A percentile compares a stretch with the other conserved stretches of the same genome.
Evolutionary conservation across 2,113 vertebrate species (phyloP).

Genomic region (Okapia johnstoni): DNA sequence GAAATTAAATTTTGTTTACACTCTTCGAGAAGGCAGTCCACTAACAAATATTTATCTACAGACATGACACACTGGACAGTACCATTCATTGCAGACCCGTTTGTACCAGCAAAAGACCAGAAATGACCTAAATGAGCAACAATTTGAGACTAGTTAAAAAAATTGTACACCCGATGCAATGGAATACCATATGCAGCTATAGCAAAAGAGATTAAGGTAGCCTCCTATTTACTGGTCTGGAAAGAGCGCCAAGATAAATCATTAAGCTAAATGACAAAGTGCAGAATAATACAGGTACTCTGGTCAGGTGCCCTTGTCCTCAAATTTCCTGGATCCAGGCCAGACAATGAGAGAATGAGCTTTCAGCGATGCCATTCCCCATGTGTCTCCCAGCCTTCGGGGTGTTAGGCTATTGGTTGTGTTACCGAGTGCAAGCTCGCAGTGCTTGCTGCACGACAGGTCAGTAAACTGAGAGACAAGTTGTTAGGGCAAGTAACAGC

Average conservation of each 20-base stretch:
- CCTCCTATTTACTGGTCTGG: not conserved
- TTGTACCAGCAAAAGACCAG: not conserved
- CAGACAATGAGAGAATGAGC: not conserved
- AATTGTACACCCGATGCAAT: not conserved
- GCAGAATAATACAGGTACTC: not conserved
- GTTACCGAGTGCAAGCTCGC: not conserved
- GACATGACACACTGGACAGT: not conserved
- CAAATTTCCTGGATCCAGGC: not conserved
- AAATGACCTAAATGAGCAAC: not conserved
- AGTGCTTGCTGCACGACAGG: not conserved
- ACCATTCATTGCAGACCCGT: not conserved
- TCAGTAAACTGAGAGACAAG: not conserved
- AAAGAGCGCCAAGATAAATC: not conserved
- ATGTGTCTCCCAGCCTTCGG: not conserved
- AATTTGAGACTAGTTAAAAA: not conserved
- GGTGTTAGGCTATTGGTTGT: not conserved
- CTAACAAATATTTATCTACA: not conserved
- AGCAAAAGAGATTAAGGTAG: not conserved
- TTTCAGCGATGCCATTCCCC: not conserved
- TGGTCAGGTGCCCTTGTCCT: not conserved
- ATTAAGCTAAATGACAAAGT: not conserved
- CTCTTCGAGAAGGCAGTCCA: not conserved
- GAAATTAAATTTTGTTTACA: not conserved
- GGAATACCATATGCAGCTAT: not conserved
- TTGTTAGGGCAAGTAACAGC: not conserved